Evolutionary conservation across 2,888 invertebrate species (phyloP), one percentile per base, ranked within the genome.

Genomic region (Tenthredo scrophulariae): DNA sequence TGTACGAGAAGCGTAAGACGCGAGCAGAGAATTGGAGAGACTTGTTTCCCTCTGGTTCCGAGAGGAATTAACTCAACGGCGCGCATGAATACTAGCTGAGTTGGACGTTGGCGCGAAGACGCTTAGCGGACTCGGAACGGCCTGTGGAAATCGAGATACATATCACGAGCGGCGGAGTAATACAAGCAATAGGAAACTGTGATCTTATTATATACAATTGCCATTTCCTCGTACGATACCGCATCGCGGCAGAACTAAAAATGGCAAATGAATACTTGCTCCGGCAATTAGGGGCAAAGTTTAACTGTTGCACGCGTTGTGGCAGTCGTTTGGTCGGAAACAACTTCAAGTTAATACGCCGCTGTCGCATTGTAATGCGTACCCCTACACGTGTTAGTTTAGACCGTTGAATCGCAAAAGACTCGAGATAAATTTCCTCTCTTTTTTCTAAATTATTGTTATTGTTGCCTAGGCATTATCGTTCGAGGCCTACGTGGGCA

Each of bases 21-120:
- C 9, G 37, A 9, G 43, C 58, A 33, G 79, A 54, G 37, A 33
- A 79, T 79, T 33, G 26, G 37, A 37, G 37, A 9, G 22, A 58
- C 80, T 62, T 58, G 7, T 37, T 37, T 13, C 80, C 40, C 4
- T 37, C 80, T 58, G 26, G 4, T 80, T 80, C 80, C 9, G 22
- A 26, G 67, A 65, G 29, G 13, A 9, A 80, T 5, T 9, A 1
- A 22, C 13, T 54, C 54, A 18, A 22, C 37, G 29, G 33, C 29
- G 83, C 83, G 83, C 46, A 83, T 83, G 83, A 83, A 83, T 70
- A 83, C 83, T 18, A 65, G 83, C 65, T 83, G 83, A 83, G 83
- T 83, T 83, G 83, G 83, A 83, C 13, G 65, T 70, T n/a, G 26
- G 46, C 67, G 43, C n/a, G 13, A 83, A 65, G 67, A 43, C 67